Evolutionary conservation across 2,113 vertebrate genomes (phyloP), one percentile per base, ranked within the genome.

Genomic region (Alces alces): DNA sequence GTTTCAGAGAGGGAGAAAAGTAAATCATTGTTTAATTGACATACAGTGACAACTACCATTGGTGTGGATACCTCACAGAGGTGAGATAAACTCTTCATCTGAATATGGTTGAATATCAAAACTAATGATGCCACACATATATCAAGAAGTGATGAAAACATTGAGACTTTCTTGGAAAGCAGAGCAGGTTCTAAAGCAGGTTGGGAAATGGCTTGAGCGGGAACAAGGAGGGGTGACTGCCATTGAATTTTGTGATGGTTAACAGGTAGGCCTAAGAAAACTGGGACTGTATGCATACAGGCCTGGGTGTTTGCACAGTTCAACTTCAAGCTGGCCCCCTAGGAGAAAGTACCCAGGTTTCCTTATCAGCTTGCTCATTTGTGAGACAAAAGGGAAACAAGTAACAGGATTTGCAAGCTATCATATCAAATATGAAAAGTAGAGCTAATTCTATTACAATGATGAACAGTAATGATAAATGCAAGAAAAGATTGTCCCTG

Each of bases 281-380:
- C 11, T 6, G 2, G 14, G 9, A 0, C 4, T 43, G 6, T 45
- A 0, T 61, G 30, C 23, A 10, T 5, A 84, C 7, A 84, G 7
- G 6, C 33, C 25, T 84, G 6, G 3, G 3, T 1, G 60, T 82
- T 78, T 55, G 4, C 8, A 25, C 7, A 73, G 19, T 80, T 82
- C 47, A 60, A 78, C 10, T 73, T 89, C 11, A 93, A 58, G 17
- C 5, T 66, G 7, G 27, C 16, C 43, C 39, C 21, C 55, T 73
- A 87, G 14, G 9, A 84, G 6, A 33, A 21, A 27, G 2, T n/a
- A 50, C 21, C 7, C 19, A 45, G 10, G 1, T 15, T 87, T 95
- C 76, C 23, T 89, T 57, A 64, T 33, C 16, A 54, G 3, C 8
- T 79, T 85, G 1, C 3, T 11, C 27, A 15, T 39, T 13, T 43